Conservation (phyloP, 2,113 vertebrate genomes). For the Marmota monax region DNA sequence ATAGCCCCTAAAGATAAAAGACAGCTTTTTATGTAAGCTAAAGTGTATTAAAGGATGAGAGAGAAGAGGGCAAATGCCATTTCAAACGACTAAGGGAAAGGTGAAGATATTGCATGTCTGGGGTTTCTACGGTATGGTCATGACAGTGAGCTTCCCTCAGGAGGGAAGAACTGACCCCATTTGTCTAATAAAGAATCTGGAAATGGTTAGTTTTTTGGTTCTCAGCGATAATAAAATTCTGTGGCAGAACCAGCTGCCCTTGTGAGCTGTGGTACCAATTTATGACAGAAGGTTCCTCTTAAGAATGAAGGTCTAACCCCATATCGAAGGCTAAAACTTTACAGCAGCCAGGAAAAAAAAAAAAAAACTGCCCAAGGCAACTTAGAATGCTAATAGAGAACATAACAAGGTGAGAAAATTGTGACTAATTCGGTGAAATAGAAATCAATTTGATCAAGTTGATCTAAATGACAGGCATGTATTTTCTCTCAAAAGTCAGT, state of each 20-base stretch:
- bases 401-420: neutral
- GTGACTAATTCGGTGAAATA: neutral
- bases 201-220: neutral
- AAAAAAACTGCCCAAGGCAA: neutral
- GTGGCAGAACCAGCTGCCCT: neutral
- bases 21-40: neutral
- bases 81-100: neutral
- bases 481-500: constrained; percentile 9
- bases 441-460: neutral
- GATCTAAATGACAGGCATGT: neutral
- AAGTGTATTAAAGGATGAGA: neutral
- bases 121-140: neutral
- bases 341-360: too few species aligned
- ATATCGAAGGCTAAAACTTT: neutral
- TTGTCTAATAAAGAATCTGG: neutral
- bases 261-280: neutral
- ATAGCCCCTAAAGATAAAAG: neutral
- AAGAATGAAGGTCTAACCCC: neutral
- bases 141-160: neutral
- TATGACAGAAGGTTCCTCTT: neutral
- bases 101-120: neutral
- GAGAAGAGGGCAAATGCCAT: neutral
- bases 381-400: neutral
- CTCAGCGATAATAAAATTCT: neutral
- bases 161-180: neutral